Evolutionary conservation across 2,797 vertebrate species (phyloP), one percentile per base, ranked within the genome.

Genomic region (Xenopus petersii): DNA sequence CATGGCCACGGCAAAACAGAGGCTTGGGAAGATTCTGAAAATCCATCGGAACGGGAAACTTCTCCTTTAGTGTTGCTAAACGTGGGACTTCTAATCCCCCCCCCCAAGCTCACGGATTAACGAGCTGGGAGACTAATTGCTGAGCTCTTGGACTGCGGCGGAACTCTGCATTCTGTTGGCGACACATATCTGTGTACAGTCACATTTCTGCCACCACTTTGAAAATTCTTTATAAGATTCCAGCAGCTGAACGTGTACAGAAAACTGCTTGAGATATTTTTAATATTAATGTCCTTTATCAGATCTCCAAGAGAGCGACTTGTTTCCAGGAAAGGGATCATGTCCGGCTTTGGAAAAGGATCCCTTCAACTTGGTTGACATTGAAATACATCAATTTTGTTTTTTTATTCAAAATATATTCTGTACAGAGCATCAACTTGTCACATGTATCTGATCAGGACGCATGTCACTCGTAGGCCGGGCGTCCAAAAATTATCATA

Each of bases 11-110:
- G 97, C 97, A 88, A 99, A 99, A 93, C 97, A 99, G 91, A 96
- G 97, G 95, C 97, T 99, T 68, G 96, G 97, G 89, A 99, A 98
- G 92, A 99, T 99, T 89, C 91, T 99, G 93, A 99, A 99, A 92
- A 99, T 99, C 87, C 97, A 98, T 89, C 94, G 96, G 89, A 98
- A 99, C 0, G 97, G 97, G 81, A 98, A 98, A 84, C 94, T 99
- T 83, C 95, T 99, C 78, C 95, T 99, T 91, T 99, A 96, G 93
- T 90, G 82, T 67, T 66, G 75, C 75, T 84, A 80, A 84, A 85
- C 86, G 88, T 86, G 84, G 85, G 84, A 89, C 81, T 79, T 81
- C 49, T 15, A 15, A 21, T 5, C 15, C 15, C 15, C 49, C 15
- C 36, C 36, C 36, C 36, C 5, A 12, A 15, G 2, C 86, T 85